These are phyloP conservation scores for Sebastes variabilis DNA, from an alignment of 2,797 vertebrate genomes.

Conservation along the genomic window DNA sequence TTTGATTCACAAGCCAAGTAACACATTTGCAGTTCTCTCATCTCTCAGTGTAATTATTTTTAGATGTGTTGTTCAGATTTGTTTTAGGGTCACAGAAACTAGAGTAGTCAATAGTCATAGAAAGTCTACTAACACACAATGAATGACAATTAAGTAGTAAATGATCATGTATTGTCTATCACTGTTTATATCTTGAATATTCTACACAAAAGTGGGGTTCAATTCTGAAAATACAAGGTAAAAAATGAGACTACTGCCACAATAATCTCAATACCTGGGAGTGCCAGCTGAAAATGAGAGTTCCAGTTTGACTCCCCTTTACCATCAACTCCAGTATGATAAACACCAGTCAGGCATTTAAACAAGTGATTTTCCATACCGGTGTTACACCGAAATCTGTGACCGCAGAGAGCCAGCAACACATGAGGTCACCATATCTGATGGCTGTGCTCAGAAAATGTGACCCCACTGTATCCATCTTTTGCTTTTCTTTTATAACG, in stretches of 20 bases:
- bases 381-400: too few relatives aligned
- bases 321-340: neutral
- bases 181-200: neutral
- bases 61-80: neutral
- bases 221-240: neutral
- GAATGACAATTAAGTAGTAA: neutral
- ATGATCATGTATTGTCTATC: neutral
- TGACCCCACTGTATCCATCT: too few relatives aligned
- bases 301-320: neutral
- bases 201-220: neutral
- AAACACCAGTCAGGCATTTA: neutral
- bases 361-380: neutral
- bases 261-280: neutral
- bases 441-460: too few relatives aligned
- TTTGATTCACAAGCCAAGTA: neutral
- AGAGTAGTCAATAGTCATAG: neutral
- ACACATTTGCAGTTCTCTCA: neutral
- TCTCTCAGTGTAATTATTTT: neutral
- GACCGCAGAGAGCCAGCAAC: too few relatives aligned
- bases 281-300: neutral
- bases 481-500: too few relatives aligned
- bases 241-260: neutral
- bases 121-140: neutral
- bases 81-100: neutral
- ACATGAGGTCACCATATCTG: too few relatives aligned